phyloP scores from a whole-genome alignment of 92 coral and sea anemone genomes.

The Heteractis magnifica region DNA sequence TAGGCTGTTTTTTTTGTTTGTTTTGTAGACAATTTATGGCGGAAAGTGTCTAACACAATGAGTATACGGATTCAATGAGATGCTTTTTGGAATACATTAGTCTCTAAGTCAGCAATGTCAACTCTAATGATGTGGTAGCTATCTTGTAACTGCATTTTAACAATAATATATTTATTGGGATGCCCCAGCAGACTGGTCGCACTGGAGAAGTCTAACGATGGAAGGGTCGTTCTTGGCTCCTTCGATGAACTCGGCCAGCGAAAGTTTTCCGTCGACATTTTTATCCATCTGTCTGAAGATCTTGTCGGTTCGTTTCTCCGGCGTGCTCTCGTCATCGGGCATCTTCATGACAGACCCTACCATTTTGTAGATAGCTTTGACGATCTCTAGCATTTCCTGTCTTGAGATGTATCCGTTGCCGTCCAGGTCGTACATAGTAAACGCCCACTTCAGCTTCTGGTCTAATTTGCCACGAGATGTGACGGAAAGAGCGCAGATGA shows the following conservation, averaged over 20 bases:
- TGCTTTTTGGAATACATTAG: neutral
- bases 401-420: constrained; percentile 86
- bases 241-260: constrained; percentile 89
- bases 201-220: constrained; percentile 90
- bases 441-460: constrained; percentile 97
- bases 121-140: neutral
- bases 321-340: constrained; percentile 98
- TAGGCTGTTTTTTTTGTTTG: neutral
- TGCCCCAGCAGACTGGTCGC: constrained; percentile 77
- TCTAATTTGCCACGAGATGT: constrained; percentile 95
- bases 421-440: constrained; percentile 94
- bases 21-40: neutral
- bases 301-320: constrained; percentile 93
- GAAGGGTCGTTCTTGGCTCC: constrained; percentile 99
- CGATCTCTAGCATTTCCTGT: constrained; percentile 94
- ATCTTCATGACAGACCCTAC: constrained; percentile 95
- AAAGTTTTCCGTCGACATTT: constrained; percentile 87
- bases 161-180: constrained; percentile 18
- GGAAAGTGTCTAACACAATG: neutral
- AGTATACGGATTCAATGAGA: neutral
- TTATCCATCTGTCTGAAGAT: constrained; percentile 97
- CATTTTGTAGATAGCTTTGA: constrained; percentile 96
- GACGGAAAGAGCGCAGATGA: constrained; percentile 96
- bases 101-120: constrained; percentile 1
- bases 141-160: constrained; percentile 4